Base-by-base conservation (phyloP, 2,797 vertebrate genomes). In the Malacoraja senta region DNA sequence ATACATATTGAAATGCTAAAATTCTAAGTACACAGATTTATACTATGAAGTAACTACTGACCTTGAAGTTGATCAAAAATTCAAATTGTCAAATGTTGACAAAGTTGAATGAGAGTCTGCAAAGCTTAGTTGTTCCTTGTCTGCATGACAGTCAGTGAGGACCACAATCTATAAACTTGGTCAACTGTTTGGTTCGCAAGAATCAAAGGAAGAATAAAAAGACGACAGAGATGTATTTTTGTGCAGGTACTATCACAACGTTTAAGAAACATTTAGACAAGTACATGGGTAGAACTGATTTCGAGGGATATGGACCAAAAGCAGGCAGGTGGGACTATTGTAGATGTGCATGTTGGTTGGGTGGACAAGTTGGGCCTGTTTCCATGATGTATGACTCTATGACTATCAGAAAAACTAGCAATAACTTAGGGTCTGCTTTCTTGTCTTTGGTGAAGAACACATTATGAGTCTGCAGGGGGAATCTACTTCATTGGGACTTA, bases 1-100 rank as follows among this genome's bases (percentile, higher is more conserved):
- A 26, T 84, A 58, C 24, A 8, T 63, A 58, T 21, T 88, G 61
- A 88, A 88, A 88, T 68, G 61, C 84, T 68, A 88, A 88, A 88
- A 68, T 19, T 32, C 26, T 19, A 65, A 88, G 65, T 68, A 24
- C n/a, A 35, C 17, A 2, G 35, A 88, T 88, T 88, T n/a, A 21
- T 68, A 35, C 63, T 9, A 21, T 65, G 24, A 88, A 19, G 17
- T 65, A 32, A 65, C 61, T 17, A 88, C 21, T 32, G 6, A 65
- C 84, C 17, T 68, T 68, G 19, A 68, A 68, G 63, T n/a, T 68
- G 35, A 58, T 32, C n/a, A 86, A 86, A 32, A 86, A 65, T n/a
- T 26, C 7, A 7, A 8, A 65, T 86, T 65, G 80, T 68, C 61
- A 88, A 88, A 68, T 35, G 84, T n/a, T 32, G 32, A 15, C 17